These are phyloP conservation scores for Opisthograptis luteolata DNA, from an alignment of 2,888 invertebrate genomes.

Conservation along the genomic window DNA sequence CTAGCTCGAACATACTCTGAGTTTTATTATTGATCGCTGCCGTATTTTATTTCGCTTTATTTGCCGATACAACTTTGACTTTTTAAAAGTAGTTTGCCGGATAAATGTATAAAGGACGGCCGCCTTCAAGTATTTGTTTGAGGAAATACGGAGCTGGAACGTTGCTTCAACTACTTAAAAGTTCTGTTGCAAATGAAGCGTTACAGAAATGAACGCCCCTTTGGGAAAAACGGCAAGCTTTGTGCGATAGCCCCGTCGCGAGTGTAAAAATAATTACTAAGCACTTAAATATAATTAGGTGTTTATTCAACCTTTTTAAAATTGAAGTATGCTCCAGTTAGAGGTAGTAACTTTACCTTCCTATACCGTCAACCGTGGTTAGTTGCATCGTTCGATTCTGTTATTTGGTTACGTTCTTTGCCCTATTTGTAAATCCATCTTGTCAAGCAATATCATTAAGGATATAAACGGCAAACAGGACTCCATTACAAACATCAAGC, in stretches of 20 bases:
- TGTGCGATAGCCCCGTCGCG: slow-evolving; percentile 40
- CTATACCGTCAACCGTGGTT: neutral
- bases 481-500: slow-evolving; percentile 24
- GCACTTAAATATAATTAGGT: slow-evolving; percentile 10
- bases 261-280: slow-evolving; percentile 42
- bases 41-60: slow-evolving; percentile 31
- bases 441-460: slow-evolving; percentile 20
- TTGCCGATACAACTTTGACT: slow-evolving; percentile 47
- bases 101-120: slow-evolving; percentile 44
- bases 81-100: slow-evolving; percentile 50
- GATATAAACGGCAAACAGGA: slow-evolving; percentile 24
- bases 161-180: slow-evolving; percentile 70
- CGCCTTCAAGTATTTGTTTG: slow-evolving; percentile 58
- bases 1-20: slow-evolving; percentile 10
- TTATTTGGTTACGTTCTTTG: slow-evolving; percentile 8
- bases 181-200: slow-evolving; percentile 74
- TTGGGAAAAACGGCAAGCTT: slow-evolving; percentile 45
- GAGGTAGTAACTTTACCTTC: neutral
- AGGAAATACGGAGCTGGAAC: slow-evolving; percentile 58
- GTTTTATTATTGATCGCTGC: slow-evolving; percentile 20
- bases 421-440: slow-evolving; percentile 20
- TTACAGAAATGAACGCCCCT: slow-evolving; percentile 68
- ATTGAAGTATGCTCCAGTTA: neutral
- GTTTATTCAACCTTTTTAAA: neutral
- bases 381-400: neutral